phyloP scores from a whole-genome alignment of 2,888 invertebrate species.

The Scotopteryx bipunctaria region DNA sequence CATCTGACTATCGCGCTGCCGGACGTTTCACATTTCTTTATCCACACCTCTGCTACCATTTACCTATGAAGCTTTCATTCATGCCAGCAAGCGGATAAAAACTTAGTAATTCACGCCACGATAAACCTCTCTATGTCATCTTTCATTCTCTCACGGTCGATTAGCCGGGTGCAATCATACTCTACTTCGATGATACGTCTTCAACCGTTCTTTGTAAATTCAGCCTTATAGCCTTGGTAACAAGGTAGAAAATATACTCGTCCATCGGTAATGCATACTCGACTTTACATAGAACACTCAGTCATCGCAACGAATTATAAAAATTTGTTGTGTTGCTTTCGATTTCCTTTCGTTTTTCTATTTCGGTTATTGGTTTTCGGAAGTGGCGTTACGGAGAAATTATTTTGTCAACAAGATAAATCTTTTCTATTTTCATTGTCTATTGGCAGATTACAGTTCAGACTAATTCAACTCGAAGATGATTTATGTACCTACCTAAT shows the following conservation, averaged over 20 bases:
- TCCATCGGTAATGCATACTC: slow-evolving; percentile 19
- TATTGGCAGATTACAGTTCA: not conserved
- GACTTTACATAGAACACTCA: slow-evolving; percentile 40
- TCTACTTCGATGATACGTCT: slow-evolving; percentile 3
- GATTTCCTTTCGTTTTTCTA: slow-evolving; percentile 59
- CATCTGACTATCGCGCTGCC: too few species aligned
- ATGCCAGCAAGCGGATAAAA: slow-evolving; percentile 13
- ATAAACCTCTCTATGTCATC: slow-evolving; percentile 31
- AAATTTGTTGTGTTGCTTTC: slow-evolving; percentile 49
- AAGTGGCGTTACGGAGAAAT: slow-evolving; percentile 15
- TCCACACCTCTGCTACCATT: not conserved
- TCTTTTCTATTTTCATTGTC: not conserved
- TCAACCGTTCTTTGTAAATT: slow-evolving; percentile 2
- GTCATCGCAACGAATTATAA: slow-evolving; percentile 57
- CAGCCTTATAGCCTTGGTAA: slow-evolving; percentile 3
- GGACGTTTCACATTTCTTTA: too few species aligned
- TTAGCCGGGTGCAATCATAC: slow-evolving; percentile 32
- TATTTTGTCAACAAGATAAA: not conserved
- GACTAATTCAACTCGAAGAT: too few species aligned
- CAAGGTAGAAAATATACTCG: slow-evolving; percentile 13
- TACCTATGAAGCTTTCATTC: slow-evolving; percentile 21
- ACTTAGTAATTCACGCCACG: slow-evolving; percentile 17
- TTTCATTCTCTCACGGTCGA: slow-evolving; percentile 29
- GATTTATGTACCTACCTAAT: too few species aligned
- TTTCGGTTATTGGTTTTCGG: slow-evolving; percentile 40